Evolutionary conservation across 1,140 invertebrate genomes (phyloP).

Genomic region (Brachystomella parvula): DNA sequence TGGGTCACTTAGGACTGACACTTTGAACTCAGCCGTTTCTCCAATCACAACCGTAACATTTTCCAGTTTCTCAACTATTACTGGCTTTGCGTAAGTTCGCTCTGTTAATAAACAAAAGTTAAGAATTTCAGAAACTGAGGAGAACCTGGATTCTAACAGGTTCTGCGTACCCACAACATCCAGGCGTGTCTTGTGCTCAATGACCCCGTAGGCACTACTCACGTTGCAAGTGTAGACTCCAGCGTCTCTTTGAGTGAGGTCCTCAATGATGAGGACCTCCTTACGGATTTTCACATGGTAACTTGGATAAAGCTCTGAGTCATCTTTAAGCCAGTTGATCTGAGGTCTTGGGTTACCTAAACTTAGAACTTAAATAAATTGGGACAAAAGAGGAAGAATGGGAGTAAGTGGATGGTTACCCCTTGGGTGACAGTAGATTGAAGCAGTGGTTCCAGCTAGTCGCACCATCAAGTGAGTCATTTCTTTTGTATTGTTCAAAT

Average conservation of each 20-base stretch:
- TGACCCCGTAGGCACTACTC: conserved; percentile 52
- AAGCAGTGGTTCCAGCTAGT: conserved; percentile 18
- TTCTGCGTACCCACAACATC: conserved; percentile 45
- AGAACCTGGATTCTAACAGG: neutral
- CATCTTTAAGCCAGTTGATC: conserved; percentile 71
- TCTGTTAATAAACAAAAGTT: conserved; percentile 49
- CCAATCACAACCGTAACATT: conserved; percentile 66
- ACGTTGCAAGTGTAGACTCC: conserved; percentile 59
- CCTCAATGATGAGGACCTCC: conserved; percentile 17
- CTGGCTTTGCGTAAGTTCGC: conserved; percentile 62
- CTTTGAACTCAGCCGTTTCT: conserved; percentile 58
- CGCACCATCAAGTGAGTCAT: conserved; percentile 25
- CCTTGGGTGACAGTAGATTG: conserved; percentile 29
- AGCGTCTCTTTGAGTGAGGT: conserved; percentile 54
- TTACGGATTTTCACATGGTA: conserved; percentile 64
- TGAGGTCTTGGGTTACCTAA: conserved; percentile 63
- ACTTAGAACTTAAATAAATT: neutral
- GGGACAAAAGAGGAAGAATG: conserved; percentile 14
- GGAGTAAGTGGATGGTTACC: conserved; percentile 14
- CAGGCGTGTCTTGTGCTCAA: conserved; percentile 49
- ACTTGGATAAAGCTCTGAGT: conserved; percentile 66
- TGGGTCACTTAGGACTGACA: conserved; percentile 64
- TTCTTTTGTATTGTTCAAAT: conserved; percentile 17
- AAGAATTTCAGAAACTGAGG: neutral
- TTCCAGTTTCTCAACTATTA: conserved; percentile 60